Evolutionary conservation across 1,140 invertebrate species (phyloP).

Genomic region (Cryptotermes secundus): DNA sequence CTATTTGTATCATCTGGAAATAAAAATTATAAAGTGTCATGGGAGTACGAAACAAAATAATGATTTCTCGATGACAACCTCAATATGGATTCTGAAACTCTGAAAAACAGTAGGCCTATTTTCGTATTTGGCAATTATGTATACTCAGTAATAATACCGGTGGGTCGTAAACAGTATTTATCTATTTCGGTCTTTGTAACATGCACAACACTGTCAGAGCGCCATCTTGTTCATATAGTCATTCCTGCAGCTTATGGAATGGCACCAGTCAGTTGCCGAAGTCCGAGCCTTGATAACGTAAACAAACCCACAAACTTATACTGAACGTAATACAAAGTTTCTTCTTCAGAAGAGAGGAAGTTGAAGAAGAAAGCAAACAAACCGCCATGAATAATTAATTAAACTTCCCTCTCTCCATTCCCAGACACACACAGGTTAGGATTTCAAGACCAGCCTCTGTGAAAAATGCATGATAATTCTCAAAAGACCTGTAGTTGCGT

Average conservation of each 20-base stretch:
- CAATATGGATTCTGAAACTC: too few relatives aligned
- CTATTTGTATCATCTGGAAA: too few relatives aligned
- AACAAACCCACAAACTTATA: too few relatives aligned
- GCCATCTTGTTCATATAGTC: too few relatives aligned
- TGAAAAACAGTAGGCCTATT: too few relatives aligned
- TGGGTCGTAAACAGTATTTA: too few relatives aligned
- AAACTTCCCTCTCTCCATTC: neutral
- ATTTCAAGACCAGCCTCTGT: neutral
- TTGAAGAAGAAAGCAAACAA: neutral
- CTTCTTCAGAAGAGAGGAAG: neutral
- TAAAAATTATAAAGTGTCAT: too few relatives aligned
- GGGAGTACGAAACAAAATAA: too few relatives aligned
- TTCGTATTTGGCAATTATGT: too few relatives aligned
- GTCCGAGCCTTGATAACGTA: neutral
- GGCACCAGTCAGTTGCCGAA: neutral
- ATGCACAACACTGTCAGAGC: neutral
- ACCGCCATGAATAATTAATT: conserved; percentile 19
- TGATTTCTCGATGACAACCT: too few relatives aligned
- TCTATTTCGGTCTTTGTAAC: too few relatives aligned
- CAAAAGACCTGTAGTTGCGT: neutral
- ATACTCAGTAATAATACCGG: too few relatives aligned
- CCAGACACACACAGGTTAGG: neutral
- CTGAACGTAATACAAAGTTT: neutral
- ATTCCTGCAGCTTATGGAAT: conserved; percentile 7
- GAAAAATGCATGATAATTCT: neutral